Percentiles rank a stretch among this genome's conserved stretches.
Evolutionary conservation across 2,113 vertebrate species (phyloP).

Genomic region (Eulacestoma nigropectus): DNA sequence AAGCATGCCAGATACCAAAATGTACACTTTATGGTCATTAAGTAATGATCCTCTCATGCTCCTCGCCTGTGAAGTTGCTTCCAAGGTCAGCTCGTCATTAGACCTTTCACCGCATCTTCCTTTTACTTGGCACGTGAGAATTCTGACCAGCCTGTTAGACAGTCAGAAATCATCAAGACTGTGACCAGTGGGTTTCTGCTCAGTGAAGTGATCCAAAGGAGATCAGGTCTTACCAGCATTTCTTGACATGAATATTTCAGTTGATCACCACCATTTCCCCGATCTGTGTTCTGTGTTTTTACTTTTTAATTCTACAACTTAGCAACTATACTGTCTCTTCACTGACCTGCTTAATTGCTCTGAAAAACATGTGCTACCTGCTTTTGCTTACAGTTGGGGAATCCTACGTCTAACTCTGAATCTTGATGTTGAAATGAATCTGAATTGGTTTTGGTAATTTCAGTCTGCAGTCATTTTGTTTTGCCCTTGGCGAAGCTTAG

Average conservation of each 20-base stretch:
- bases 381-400: neutral
- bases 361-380: neutral
- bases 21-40: neutral
- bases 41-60: neutral
- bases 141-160: neutral
- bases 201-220: neutral
- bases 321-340: neutral
- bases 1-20: neutral
- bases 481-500: neutral
- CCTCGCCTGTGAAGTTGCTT: neutral
- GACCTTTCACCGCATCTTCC: neutral
- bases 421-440: neutral
- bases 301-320: neutral
- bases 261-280: neutral
- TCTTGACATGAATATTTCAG: neutral
- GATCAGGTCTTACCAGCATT: neutral
- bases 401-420: accelerated
- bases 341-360: neutral
- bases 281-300: neutral
- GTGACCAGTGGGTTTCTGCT: neutral
- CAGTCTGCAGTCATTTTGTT: neutral
- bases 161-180: neutral
- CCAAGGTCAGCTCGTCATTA: neutral
- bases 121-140: neutral
- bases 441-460: neutral